Evolutionary conservation across 2,797 vertebrate genomes (phyloP).

Genomic region (Sardinella longiceps): DNA sequence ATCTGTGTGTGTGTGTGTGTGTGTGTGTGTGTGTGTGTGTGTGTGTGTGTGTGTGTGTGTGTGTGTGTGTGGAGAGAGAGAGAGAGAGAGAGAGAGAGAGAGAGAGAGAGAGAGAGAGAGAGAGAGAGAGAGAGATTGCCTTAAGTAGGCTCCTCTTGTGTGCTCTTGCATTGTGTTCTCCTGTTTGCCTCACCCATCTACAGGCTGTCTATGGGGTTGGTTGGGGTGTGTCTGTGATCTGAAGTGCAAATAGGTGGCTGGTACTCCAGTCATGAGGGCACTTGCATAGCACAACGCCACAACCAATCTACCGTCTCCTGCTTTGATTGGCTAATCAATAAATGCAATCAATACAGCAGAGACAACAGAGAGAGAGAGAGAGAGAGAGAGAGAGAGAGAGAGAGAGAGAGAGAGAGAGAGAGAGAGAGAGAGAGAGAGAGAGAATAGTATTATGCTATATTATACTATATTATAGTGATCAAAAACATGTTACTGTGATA

Average conservation of each 20-base stretch:
- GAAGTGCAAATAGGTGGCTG: background rate
- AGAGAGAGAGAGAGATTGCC: background rate
- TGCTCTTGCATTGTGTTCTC: background rate
- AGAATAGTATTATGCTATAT: too few relatives aligned
- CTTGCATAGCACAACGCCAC: background rate
- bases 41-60: constrained; percentile 28
- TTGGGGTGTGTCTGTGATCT: constrained; percentile 7
- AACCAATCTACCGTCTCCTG: background rate
- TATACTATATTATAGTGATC: too few relatives aligned
- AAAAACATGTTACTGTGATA: too few relatives aligned
- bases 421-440: too few relatives aligned
- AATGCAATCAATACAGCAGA: background rate
- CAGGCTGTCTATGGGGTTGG: background rate
- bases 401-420: background rate
- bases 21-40: constrained; percentile 33
- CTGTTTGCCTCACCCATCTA: background rate
- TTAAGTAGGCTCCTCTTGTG: constrained; percentile 6
- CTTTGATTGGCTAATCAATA: constrained; percentile 8
- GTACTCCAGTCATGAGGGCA: background rate
- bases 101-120: too few relatives aligned
- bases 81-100: too few relatives aligned
- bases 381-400: background rate
- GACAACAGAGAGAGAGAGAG: constrained; percentile 9
- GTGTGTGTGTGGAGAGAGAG: background rate
- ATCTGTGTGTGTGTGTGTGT: constrained; percentile 33